Evolutionary conservation across 2,888 invertebrate species (phyloP).

Genomic region (Serripes groenlandicus): DNA sequence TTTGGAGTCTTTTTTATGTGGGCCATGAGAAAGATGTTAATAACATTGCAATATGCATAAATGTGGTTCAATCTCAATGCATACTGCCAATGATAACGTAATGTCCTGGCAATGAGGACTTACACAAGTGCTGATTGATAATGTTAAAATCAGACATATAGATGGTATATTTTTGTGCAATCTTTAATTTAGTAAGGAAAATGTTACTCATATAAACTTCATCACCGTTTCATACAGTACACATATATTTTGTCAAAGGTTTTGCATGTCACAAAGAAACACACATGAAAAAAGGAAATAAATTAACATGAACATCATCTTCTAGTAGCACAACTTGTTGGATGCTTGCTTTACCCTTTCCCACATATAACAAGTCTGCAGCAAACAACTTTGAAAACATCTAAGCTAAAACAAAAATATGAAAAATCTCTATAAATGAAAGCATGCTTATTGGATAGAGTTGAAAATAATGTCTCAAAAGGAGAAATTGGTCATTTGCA

Average conservation of each 20-base stretch:
- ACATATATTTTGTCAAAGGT: not conserved
- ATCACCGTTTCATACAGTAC: not conserved
- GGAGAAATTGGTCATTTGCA: no score
- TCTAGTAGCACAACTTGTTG: constrained; percentile 21
- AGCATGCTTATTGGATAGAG: no score
- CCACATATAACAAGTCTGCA: not conserved
- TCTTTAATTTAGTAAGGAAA: not conserved
- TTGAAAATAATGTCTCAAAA: not conserved
- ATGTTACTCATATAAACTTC: not conserved
- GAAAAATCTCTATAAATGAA: no score
- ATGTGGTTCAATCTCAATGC: not conserved
- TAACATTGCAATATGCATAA: not conserved
- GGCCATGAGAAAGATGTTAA: no score
- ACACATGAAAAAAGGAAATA: constrained; percentile 21
- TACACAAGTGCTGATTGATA: no score
- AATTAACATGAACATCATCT: constrained; percentile 7
- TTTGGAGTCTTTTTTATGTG: no score
- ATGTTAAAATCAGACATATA: no score
- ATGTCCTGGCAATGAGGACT: no score
- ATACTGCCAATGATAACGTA: no score
- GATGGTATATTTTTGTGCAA: not conserved
- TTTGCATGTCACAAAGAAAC: constrained; percentile 21
- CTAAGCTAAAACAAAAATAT: no score
- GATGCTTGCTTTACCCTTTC: constrained; percentile 1
- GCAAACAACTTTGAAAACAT: not conserved